phyloP scores from a whole-genome alignment of 2,888 invertebrate genomes.

The Euplagia quadripunctaria region DNA sequence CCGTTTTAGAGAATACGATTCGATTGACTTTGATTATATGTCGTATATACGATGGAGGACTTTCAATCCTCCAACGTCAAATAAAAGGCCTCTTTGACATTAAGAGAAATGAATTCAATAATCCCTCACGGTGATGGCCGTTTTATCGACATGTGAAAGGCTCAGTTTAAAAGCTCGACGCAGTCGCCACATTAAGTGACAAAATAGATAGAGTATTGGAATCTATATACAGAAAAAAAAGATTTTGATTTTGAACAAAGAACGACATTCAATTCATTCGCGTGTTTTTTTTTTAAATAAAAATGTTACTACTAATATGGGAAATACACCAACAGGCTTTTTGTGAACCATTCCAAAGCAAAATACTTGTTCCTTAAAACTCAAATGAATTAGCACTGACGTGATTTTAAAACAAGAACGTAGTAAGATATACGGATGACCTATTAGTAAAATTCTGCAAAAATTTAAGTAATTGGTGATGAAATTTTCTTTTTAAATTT shows the following conservation, averaged over 20 bases:
- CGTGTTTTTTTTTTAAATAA: neutral
- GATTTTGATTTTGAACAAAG: neutral
- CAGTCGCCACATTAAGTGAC: neutral
- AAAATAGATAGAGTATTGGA: neutral
- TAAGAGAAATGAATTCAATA: constrained; percentile 66
- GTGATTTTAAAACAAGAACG: too few relatives aligned
- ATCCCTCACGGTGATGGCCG: constrained; percentile 52
- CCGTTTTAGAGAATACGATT: constrained; percentile 30
- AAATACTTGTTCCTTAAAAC: too few relatives aligned
- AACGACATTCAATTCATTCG: too few relatives aligned
- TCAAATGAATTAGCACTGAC: too few relatives aligned
- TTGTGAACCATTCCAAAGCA: neutral
- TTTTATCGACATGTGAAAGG: constrained; percentile 49
- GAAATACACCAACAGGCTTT: neutral
- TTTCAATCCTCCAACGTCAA: constrained; percentile 54
- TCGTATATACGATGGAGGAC: constrained; percentile 40
- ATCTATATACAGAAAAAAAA: neutral
- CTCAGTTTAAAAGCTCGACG: constrained; percentile 14
- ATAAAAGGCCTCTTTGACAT: constrained; percentile 62
- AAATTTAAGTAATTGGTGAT: too few relatives aligned
- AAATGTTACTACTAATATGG: neutral
- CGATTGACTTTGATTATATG: constrained; percentile 54
- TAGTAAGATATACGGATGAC: too few relatives aligned
- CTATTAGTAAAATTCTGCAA: too few relatives aligned
- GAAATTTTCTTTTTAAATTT: too few relatives aligned